These are phyloP conservation scores for Leucophora obtusa DNA, from an alignment of 2,888 invertebrate genomes.

Conservation along the genomic window DNA sequence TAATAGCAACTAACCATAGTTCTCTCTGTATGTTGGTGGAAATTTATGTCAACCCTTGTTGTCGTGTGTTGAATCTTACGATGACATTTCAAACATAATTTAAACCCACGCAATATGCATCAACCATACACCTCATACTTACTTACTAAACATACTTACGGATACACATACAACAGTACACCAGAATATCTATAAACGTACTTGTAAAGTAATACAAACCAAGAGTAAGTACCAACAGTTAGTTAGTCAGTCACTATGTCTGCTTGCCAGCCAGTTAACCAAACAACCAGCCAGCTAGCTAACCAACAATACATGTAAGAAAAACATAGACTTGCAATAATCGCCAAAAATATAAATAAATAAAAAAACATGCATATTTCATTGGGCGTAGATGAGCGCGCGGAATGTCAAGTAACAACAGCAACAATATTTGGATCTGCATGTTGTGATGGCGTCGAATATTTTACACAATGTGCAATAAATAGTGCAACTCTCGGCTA, in stretches of 20 bases:
- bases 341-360: slow-evolving; percentile 43
- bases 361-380: slow-evolving; percentile 62
- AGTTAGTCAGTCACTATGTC: slow-evolving; percentile 11
- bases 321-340: slow-evolving; percentile 56
- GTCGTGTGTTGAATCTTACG: slow-evolving; percentile 79
- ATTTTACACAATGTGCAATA: slow-evolving; percentile 64
- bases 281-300: slow-evolving; percentile 14
- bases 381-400: slow-evolving; percentile 64
- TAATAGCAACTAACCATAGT: slow-evolving; percentile 47
- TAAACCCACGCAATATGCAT: slow-evolving; percentile 76
- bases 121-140: slow-evolving; percentile 20
- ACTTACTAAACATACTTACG: too few relatives aligned
- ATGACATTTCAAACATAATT: slow-evolving; percentile 79
- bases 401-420: slow-evolving; percentile 58
- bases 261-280: slow-evolving; percentile 10
- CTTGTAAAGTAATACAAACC: slow-evolving; percentile 53
- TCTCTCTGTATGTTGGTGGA: slow-evolving; percentile 74
- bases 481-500: slow-evolving; percentile 60
- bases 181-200: slow-evolving; percentile 43
- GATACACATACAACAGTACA: slow-evolving; percentile 4
- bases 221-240: slow-evolving; percentile 13
- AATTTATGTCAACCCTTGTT: slow-evolving; percentile 79
- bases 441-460: slow-evolving; percentile 62
- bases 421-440: slow-evolving; percentile 57
- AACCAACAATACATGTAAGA: slow-evolving; percentile 37